Base-by-base conservation (phyloP, 2,888 invertebrate genomes). In the Neocrepidodera transversa region DNA sequence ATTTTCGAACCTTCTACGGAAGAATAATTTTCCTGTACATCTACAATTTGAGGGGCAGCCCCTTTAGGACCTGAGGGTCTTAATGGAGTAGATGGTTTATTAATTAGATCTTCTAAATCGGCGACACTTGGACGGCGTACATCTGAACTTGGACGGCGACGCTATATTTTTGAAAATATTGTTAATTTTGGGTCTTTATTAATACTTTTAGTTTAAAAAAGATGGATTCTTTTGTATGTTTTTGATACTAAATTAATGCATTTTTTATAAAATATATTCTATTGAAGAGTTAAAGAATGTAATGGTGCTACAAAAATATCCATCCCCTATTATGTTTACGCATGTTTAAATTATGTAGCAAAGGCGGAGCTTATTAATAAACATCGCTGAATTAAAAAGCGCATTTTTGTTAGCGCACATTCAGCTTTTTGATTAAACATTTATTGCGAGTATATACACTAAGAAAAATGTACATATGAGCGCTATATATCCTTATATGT, bases 11-110 rank as follows among this genome's bases (percentile, higher is more conserved):
- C 97, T 90, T 98, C 98, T 80, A 95, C 91, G 59, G 95, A 95
- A 42, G 96, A 92, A 81, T 97, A 96, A 76, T 92, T 97, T 78
- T 95, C 94, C 79, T 95, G 93, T 40, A 93, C 91, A 80, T 95
- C 95, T 68, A 95, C 89, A 78, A 97, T 96, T 68, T 87, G 86
- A 35, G 97, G 95, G 67, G 95, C 93, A 20, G 71, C 60, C 62
- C 93, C 94, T 66, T 87, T 87, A 75, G 87, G 86, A 65, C 94
- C 95, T 53, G 87, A 79, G 65, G 92, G 86, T 77, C 87, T 89
- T 67, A 97, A 83, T 45, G 97, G 95, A 53, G 95, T 93, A 49
- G 93, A 94, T 40, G 93, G 91, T 78, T 93, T 92, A 78, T 95
- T 93, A 79, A 95, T 91, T 70, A 89, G 86, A 78, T 94, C 94